phyloP scores from a whole-genome alignment of 2,888 invertebrate genomes.

The Dexiosoma caninum region DNA sequence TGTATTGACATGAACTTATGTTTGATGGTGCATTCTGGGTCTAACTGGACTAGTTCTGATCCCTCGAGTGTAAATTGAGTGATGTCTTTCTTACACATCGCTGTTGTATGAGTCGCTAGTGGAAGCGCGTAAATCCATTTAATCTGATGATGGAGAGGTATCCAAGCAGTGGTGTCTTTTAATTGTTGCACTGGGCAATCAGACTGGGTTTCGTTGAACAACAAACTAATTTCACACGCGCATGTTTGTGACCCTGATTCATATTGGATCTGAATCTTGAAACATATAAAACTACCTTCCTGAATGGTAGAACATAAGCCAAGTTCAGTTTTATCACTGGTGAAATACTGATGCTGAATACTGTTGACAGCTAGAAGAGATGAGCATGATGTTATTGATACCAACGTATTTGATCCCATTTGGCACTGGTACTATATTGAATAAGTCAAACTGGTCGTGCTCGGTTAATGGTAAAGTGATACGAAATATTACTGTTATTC shows the following conservation, averaged over 20 bases:
- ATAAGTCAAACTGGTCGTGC: too few relatives aligned
- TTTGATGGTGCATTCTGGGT: neutral
- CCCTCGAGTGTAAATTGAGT: too few relatives aligned
- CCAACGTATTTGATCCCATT: too few relatives aligned
- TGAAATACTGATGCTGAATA: neutral
- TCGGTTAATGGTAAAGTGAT: too few relatives aligned
- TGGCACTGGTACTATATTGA: too few relatives aligned
- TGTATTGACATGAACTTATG: neutral
- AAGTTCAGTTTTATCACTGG: neutral
- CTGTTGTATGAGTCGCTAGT: neutral
- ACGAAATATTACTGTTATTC: too few relatives aligned
- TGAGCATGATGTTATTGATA: neutral
- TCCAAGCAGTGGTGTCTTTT: neutral
- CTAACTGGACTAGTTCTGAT: neutral
- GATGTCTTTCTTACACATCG: neutral
- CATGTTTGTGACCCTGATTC: neutral
- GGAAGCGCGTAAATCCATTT: neutral
- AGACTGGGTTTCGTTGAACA: too few relatives aligned
- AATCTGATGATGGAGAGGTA: constrained; percentile 3
- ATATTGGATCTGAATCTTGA: neutral
- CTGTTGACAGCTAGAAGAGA: neutral
- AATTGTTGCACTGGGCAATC: constrained; percentile 8
- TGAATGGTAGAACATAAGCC: neutral
- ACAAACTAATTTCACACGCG: neutral
- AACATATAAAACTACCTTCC: neutral